Base-by-base conservation (phyloP, 2,888 invertebrate genomes). In the Erebia epiphron region DNA sequence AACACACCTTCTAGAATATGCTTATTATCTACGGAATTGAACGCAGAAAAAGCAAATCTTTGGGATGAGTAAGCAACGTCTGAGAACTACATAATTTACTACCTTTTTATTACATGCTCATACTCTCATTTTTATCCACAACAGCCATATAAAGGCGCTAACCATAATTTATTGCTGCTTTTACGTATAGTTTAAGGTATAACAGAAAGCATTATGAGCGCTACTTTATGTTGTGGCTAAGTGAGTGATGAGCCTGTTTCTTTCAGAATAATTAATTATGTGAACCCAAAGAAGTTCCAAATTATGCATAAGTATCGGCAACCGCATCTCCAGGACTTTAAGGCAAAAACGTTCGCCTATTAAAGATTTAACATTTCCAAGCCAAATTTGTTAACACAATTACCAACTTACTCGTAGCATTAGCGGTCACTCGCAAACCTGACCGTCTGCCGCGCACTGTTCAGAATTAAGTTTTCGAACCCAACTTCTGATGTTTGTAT, bases 381-480 rank as follows among this genome's bases (percentile, higher is more conserved):
- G 46, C 54, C 46, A 21, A 70, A 70, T 61, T 75, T 71, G 75
- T 79, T 80, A 82, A 86, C 80, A 85, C 80, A 83, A 82, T 85
- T 85, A 83, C 82, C 78, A 84, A 84, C 82, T 86, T 85, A 35
- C 35, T 35, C 35, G 35, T 35, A 83, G 79, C 77, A 77, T 67
- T 67, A 67, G 73, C 76, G 76, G 73, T 79, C 73, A 77, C 72
- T 78, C 75, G 73, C 73, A 76, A 75, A 79, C 79, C 79, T 77
- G 79, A 82, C 78, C 63, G 49, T 11, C 68, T 67, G 67, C 73
- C 65, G 49, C 18, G 35, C 46, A 11, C 58, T 9, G 58, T 69
- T 60, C 68, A 52, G 79, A 84, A 83, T 35, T 80, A 83, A 86
- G 86, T 84, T 86, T 86, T 82, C 79, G 79, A 79, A 79, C 77